phyloP scores from a whole-genome alignment of 2,888 invertebrate genomes.

The Hydrotaea diabolus region DNA sequence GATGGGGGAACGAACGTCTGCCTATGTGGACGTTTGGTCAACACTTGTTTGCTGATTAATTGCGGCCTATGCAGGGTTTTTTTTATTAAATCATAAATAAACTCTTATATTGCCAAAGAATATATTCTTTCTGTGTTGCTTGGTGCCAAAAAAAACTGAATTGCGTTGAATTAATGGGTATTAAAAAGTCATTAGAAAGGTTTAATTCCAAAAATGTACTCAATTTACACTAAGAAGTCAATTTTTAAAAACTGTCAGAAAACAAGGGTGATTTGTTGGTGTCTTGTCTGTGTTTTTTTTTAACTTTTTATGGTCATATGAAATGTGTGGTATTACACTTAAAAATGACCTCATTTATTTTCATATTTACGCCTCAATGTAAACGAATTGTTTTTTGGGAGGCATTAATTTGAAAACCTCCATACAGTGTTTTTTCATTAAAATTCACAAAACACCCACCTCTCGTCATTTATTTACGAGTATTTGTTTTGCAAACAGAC shows the following conservation, averaged over 20 bases:
- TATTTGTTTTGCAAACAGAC: neutral
- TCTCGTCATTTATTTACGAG: neutral
- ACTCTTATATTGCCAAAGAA: too few species aligned
- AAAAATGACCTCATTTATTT: constrained; percentile 36
- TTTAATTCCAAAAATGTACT: neutral
- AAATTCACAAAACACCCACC: neutral
- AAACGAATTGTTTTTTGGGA: neutral
- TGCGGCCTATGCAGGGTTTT: too few species aligned
- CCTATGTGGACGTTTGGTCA: too few species aligned
- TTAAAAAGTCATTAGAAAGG: constrained; percentile 12
- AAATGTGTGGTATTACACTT: neutral
- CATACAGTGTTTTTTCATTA: neutral
- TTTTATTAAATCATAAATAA: too few species aligned
- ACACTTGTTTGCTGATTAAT: too few species aligned
- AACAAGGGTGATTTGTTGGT: neutral
- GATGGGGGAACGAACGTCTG: too few species aligned
- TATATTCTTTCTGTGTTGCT: too few species aligned
- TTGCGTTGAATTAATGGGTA: neutral
- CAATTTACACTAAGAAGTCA: neutral
- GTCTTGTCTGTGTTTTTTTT: neutral
- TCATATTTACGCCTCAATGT: neutral
- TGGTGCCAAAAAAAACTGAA: too few species aligned
- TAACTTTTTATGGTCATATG: neutral
- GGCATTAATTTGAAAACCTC: neutral
- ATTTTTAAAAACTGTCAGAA: neutral